Evolutionary conservation across 2,888 invertebrate genomes (phyloP).

Genomic region (Siphlonurus alternatus): DNA sequence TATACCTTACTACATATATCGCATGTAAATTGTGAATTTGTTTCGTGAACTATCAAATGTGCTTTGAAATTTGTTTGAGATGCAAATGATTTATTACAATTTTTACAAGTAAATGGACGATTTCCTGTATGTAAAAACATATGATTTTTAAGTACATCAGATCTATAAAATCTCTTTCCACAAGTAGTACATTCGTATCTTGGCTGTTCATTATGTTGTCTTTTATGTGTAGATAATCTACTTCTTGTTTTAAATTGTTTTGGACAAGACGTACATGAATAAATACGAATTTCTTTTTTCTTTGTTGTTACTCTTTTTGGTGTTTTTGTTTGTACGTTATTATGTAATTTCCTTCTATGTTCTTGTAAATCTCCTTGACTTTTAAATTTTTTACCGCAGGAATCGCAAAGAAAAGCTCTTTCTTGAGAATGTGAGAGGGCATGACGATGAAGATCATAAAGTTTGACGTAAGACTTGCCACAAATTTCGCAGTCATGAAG

Average conservation of each 20-base stretch:
- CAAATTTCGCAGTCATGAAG: background rate
- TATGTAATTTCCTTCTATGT: conserved; percentile 1
- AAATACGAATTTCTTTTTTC: background rate
- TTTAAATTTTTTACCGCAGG: background rate
- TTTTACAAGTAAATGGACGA: background rate
- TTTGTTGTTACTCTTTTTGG: background rate
- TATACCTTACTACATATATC: background rate
- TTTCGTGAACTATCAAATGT: background rate
- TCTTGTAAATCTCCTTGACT: background rate
- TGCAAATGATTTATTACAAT: background rate
- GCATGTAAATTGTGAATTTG: background rate
- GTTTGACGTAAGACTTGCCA: background rate
- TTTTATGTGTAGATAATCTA: background rate
- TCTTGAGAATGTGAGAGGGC: background rate
- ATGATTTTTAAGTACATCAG: background rate
- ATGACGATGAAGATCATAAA: background rate
- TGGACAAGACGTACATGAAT: background rate
- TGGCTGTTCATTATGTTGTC: background rate
- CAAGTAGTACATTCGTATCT: background rate
- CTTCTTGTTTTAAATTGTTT: background rate
- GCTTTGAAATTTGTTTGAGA: background rate
- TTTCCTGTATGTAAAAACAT: conserved; percentile 1
- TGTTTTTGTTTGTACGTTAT: background rate
- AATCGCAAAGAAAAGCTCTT: background rate
- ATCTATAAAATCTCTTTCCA: background rate